phyloP scores from a whole-genome alignment of 2,113 vertebrate species.

The Romanogobio albipinnatus region DNA sequence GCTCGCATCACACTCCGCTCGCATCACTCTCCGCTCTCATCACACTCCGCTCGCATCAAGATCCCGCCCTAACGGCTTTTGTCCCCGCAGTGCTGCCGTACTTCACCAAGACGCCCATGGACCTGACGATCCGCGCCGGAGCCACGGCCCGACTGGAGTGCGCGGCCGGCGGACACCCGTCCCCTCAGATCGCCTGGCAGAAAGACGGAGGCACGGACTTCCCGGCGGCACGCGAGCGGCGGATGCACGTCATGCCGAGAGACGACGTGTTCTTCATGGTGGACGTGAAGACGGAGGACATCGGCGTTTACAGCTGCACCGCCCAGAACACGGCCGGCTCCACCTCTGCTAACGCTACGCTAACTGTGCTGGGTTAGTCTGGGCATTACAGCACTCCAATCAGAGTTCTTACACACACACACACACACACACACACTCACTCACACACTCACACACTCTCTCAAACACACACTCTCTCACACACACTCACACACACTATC shows the following conservation, averaged over 20 bases:
- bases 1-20: no score
- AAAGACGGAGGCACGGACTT: slow-evolving; percentile 97
- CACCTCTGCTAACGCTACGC: slow-evolving; percentile 90
- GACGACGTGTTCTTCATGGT: slow-evolving; percentile 98
- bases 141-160: slow-evolving; percentile 92
- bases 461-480: no score
- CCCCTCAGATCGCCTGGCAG: slow-evolving; percentile 97
- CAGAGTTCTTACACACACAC: no score
- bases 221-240: slow-evolving; percentile 90
- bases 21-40: no score
- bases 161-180: slow-evolving; percentile 87
- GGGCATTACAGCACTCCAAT: no score
- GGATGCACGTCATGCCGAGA: slow-evolving; percentile 98
- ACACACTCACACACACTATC: no score
- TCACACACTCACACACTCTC: no score
- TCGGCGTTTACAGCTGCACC: slow-evolving; percentile 93
- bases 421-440: no score
- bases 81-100: slow-evolving; percentile 86
- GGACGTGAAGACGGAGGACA: slow-evolving; percentile 91
- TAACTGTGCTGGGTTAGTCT: slow-evolving; percentile 90
- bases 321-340: slow-evolving; percentile 95
- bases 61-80: no score
- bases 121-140: slow-evolving; percentile 88
- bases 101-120: slow-evolving; percentile 95
- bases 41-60: no score